Conservation (phyloP, 37 sponge, comb jelly and placozoan species). For the Aphrocallistes beatrix region DNA sequence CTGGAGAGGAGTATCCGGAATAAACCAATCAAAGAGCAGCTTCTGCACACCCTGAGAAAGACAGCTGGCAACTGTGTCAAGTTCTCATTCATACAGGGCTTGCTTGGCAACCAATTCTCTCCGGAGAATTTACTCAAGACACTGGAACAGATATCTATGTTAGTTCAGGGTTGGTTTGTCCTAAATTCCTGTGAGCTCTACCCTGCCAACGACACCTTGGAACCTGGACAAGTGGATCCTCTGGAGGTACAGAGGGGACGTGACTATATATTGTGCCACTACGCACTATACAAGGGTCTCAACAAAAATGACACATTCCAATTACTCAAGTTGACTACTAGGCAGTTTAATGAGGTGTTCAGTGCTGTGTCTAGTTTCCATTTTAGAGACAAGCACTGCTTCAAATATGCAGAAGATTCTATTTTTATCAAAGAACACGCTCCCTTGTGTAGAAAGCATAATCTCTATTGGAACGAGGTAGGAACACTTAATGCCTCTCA, state of each 20-base stretch:
- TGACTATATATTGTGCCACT: neutral
- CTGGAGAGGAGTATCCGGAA: neutral
- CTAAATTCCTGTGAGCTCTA: neutral
- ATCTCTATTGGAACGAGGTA: neutral
- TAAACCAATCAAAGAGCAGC: slow-evolving; percentile 13
- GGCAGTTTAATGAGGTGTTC: neutral
- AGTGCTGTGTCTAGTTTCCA: neutral
- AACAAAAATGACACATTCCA: neutral
- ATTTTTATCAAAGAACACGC: neutral
- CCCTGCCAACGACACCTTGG: neutral
- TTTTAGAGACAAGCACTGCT: neutral
- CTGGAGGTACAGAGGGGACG: neutral
- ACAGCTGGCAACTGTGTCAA: neutral
- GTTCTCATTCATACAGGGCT: neutral
- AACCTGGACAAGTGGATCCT: neutral
- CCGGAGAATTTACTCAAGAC: neutral
- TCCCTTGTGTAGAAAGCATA: neutral
- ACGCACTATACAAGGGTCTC: neutral
- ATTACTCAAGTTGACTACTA: neutral
- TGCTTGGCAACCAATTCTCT: slow-evolving; percentile 13
- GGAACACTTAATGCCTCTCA: no score
- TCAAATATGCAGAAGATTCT: neutral
- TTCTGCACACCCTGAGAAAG: neutral
- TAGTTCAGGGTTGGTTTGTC: neutral
- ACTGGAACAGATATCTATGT: neutral